phyloP scores from a whole-genome alignment of 2,113 vertebrate genomes.

The Pavo muticus region DNA sequence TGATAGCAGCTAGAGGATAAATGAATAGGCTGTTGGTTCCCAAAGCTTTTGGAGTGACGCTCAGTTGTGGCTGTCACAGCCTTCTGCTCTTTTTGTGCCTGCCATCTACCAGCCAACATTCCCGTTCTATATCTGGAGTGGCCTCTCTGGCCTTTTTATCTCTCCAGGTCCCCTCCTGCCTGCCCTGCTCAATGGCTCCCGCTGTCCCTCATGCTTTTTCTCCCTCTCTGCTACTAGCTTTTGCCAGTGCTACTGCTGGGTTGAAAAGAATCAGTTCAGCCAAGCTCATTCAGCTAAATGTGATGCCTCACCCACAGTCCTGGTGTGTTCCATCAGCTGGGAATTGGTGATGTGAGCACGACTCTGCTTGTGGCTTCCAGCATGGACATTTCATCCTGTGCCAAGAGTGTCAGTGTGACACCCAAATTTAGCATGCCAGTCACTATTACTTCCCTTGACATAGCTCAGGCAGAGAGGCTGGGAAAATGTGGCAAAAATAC shows the following conservation, averaged over 20 bases:
- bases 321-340: background rate
- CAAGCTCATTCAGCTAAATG: background rate
- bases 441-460: conserved; percentile 7
- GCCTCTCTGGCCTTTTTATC: background rate
- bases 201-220: background rate
- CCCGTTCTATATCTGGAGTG: background rate
- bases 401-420: conserved; percentile 61
- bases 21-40: background rate
- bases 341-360: background rate
- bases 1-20: background rate
- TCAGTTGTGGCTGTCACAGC: background rate
- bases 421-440: conserved; percentile 49
- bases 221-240: background rate
- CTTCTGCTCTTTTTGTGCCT: background rate
- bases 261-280: background rate
- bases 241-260: background rate
- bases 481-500: conserved; percentile 42
- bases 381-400: conserved; percentile 31
- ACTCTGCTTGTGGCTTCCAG: conserved; percentile 30
- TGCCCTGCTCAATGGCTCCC: background rate
- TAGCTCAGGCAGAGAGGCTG: background rate
- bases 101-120: background rate
- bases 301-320: background rate
- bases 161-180: rapidly evolving
- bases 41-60: background rate